A percentile compares a stretch with the other conserved stretches of the same genome.
Conservation (phyloP, 1,140 invertebrate genomes). For the Nymphalis io region DNA sequence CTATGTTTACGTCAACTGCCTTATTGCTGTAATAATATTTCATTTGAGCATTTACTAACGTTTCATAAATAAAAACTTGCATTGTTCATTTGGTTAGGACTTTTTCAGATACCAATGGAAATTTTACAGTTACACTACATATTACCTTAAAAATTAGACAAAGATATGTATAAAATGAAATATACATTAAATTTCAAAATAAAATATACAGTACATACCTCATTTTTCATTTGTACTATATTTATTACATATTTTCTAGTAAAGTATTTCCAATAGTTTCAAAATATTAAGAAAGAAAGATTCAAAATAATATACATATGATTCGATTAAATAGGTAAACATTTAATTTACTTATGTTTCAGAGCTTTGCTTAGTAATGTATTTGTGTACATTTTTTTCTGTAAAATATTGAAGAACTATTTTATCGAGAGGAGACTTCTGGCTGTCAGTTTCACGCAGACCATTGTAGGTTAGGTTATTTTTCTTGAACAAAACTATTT, state of each 20-base stretch:
- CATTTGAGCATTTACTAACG: constrained; percentile 43
- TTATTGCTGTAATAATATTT: constrained; percentile 39
- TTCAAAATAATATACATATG: too few relatives aligned
- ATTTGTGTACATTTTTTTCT: constrained; percentile 47
- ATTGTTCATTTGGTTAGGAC: constrained; percentile 48
- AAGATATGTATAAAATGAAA: too few relatives aligned
- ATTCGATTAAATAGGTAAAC: too few relatives aligned
- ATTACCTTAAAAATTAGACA: too few relatives aligned
- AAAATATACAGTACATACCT: too few relatives aligned
- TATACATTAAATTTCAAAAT: too few relatives aligned
- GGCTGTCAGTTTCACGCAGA: constrained; percentile 63
- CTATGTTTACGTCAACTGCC: constrained; percentile 48
- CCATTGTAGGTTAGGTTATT: constrained; percentile 61
- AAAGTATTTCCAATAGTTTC: too few relatives aligned
- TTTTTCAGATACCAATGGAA: constrained; percentile 61
- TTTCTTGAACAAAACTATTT: too few relatives aligned
- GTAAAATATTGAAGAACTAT: constrained; percentile 51
- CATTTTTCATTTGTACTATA: too few relatives aligned
- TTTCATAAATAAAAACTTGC: constrained; percentile 46
- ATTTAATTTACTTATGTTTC: constrained; percentile 34
- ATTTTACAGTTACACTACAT: too few relatives aligned
- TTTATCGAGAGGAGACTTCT: constrained; percentile 54
- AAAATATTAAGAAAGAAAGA: too few relatives aligned
- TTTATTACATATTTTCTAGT: too few relatives aligned
- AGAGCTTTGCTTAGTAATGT: constrained; percentile 50